Conservation (phyloP, 2,797 vertebrate species). For the Gobionotothen gibberifrons region DNA sequence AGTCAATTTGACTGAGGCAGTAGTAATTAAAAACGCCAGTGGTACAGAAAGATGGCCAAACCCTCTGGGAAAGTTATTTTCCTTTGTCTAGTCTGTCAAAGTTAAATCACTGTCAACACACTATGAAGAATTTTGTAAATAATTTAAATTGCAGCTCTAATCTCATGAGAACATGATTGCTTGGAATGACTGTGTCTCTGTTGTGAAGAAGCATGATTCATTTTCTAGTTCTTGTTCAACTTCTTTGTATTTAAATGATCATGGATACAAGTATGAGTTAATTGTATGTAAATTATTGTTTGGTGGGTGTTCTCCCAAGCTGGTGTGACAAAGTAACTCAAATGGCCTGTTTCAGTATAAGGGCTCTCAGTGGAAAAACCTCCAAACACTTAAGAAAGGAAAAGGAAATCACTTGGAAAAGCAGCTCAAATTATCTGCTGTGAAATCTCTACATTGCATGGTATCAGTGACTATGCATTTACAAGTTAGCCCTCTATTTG, state of each 20-base stretch:
- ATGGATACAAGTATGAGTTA: conserved; percentile 15
- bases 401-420: too few species aligned
- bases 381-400: too few species aligned
- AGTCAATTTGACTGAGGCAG: conserved; percentile 36
- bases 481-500: too few species aligned
- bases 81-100: conserved; percentile 48
- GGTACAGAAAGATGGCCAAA: conserved; percentile 35
- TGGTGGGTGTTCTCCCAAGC: conserved; percentile 7
- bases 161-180: conserved; percentile 69
- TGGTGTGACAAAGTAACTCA: background rate
- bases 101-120: conserved; percentile 65
- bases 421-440: background rate
- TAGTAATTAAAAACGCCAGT: conserved; percentile 63
- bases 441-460: background rate
- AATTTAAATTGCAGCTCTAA: conserved; percentile 52
- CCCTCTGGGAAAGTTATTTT: conserved; percentile 69
- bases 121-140: conserved; percentile 55
- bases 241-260: conserved; percentile 30
- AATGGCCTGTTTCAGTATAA: background rate
- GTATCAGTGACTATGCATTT: too few species aligned
- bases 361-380: background rate
- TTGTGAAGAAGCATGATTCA: conserved; percentile 22
- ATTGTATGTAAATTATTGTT: conserved; percentile 25
- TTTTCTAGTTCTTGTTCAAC: conserved; percentile 32
- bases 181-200: conserved; percentile 25